A percentile compares a stretch with the other conserved stretches of the same genome.
Conservation (phyloP, 2,888 invertebrate species). For the Eugnorisma glareosa region DNA sequence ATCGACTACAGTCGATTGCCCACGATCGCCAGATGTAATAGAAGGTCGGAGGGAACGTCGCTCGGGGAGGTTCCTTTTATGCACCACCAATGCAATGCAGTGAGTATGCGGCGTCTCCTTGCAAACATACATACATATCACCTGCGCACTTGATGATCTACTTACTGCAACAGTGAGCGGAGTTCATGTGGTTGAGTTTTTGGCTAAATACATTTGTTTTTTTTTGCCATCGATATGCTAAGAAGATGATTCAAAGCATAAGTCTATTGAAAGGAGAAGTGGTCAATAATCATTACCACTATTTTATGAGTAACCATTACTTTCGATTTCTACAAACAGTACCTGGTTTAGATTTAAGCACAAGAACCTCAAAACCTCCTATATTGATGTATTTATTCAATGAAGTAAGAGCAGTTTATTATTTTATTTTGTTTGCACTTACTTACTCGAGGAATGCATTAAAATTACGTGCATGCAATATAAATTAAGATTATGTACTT, state of each 20-base stretch:
- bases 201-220: neutral
- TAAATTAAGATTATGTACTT: slow-evolving; percentile 42
- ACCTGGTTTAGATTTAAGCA: neutral
- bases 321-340: slow-evolving; percentile 28
- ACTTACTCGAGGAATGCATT: slow-evolving; percentile 15
- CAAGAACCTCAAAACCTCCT: neutral
- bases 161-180: too few relatives aligned
- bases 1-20: neutral
- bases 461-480: slow-evolving; percentile 9
- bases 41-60: too few relatives aligned
- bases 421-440: slow-evolving; percentile 38
- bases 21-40: neutral
- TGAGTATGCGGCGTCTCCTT: too few relatives aligned
- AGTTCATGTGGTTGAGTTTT: too few relatives aligned
- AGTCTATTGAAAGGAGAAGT: neutral
- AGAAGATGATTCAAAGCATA: neutral
- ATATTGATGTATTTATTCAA: slow-evolving; percentile 1
- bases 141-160: too few relatives aligned
- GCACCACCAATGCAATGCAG: too few relatives aligned
- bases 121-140: too few relatives aligned
- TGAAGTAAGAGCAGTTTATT: slow-evolving; percentile 25
- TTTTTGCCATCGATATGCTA: neutral
- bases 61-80: too few relatives aligned
- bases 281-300: neutral
- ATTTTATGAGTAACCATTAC: neutral